Evolutionary conservation across 2,888 invertebrate species (phyloP), one percentile per base, ranked within the genome.

Genomic region (Serrognathus titanus): DNA sequence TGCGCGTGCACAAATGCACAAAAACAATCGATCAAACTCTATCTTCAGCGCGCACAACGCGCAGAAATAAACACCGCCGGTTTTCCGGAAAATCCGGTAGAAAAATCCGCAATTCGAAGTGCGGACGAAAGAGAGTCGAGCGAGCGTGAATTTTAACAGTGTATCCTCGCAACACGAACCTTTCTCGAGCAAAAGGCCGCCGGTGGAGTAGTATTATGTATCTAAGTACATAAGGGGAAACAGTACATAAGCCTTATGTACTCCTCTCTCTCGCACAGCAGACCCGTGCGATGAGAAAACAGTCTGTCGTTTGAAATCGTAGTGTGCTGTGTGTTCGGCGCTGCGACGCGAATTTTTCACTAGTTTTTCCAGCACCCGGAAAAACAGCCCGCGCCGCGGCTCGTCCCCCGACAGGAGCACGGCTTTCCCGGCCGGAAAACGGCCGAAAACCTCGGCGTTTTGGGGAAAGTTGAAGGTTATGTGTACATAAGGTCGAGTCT

Each of bases 211-310:
- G 53, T 12, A 41, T 69, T 75, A 75, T 75, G 63, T 75, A 74
- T 71, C 67, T 65, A 58, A 68, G 66, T 73, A 74, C 60, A 75
- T 75, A 75, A 63, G 71, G 75, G 75, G 74, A 72, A 73, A 71
- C 71, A 72, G 73, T 75, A 75, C 70, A 74, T 74, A 72, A 66
- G 68, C 69, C 60, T 63, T 74, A 73, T 74, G 63, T 74, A 73
- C 71, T 56, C 58, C 59, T 73, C 73, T 70, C 72, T 68, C 69
- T 71, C 68, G 66, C 71, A 71, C 72, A 72, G 76, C 77, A 68
- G 80, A 81, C 66, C 79, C 82, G 58, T 51, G 58, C 50, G 54
- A 58, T 49, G 57, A 56, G 56, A 53, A 48, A 53, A 53, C 56
- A 55, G 59, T 59, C 59, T 59, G 56, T 56, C 50, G 55, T 50